Evolutionary conservation across 2,113 vertebrate genomes (phyloP), one percentile per base, ranked within the genome.

Genomic region (Neogobius melanostomus): DNA sequence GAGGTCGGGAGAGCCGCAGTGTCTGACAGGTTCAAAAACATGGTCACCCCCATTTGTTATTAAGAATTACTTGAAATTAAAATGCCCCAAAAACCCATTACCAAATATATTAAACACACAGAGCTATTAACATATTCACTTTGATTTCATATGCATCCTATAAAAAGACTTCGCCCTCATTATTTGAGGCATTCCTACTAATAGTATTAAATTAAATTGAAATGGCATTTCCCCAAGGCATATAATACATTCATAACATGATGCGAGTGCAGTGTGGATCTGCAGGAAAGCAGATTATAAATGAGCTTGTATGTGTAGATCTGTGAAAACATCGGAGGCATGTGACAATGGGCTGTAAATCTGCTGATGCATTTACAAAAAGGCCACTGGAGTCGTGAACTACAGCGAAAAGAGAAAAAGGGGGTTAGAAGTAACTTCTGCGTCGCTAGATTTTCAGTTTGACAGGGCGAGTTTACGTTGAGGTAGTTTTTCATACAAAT

Each of bases 161-260:
- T 72, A 82, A 70, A 64, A 56, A 48, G 66, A 75, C 62, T n/a
- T 44, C 64, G 60, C 28, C 28, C 28, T 36, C 69, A 64, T 45
- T 59, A 74, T 54, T 69, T 53, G 66, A 87, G 61, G 69, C 88
- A 69, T 80, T 82, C 81, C 78, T 82, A 67, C 75, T 76, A 67
- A 87, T 78, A 72, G 28, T 76, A 72, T 79, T 49, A 66, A 82
- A 72, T 79, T 51, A 65, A 82, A 91, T 66, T 80, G 67, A 90
- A 85, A 87, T 73, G 64, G 57, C 48, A 7, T 78, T 82, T 82
- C 66, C 85, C 74, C 72, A 89, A 87, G 86, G 88, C 86, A 75
- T 80, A 75, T 67, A 73, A 82, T 90, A 94, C 91, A 92, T 92
- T 93, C 90, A 85, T 88, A 87, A 89, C 77, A 85, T 80, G 77